Evolutionary conservation across 2,888 invertebrate species (phyloP), one percentile per base, ranked within the genome.

Genomic region (Hyppa rectilinea): DNA sequence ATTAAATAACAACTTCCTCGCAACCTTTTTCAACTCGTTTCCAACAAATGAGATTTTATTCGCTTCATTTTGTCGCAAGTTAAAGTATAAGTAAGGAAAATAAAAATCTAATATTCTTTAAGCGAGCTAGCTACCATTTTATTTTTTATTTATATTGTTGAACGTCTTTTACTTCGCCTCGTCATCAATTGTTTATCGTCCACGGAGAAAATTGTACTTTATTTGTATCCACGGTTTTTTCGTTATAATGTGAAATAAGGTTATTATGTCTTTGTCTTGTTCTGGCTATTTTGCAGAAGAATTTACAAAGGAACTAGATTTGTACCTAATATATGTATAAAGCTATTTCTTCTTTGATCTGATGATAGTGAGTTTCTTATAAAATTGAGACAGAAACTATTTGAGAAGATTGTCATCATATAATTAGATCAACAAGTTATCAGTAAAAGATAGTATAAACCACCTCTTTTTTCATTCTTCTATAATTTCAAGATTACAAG

Each of bases 41-140:
- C 36, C 29, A 36, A 75, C 63, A 77, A 70, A 70, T 66, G 60
- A 53, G 43, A 61, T 72, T 65, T 71, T 40, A 78, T 58, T 71
- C 50, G 36, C 63, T 47, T 68, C 70, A 62, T 77, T 71, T 60
- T 69, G 52, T 61, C 60, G 52, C 74, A n/a, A n/a, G n/a, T n/a
- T 47, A 38, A 55, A 72, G 53, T 31, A 62, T 36, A 50, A 53
- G 34, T 40, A 47, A 63, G 38, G 38, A 50, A 69, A 72, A 69
- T 76, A 75, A 69, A 79, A 76, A 45, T 72, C 36, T 63, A 70
- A 78, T 67, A 67, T 67, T 58, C 49, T 40, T 17, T 49, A 53
- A 72, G 67, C 59, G 56, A 59, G 29, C 55, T 20, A 34, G 45
- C 58, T 43, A 40, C 40, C 23, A 17, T 59, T 75, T 63, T 56